A percentile compares a stretch with the other conserved stretches of the same genome.
Evolutionary conservation across 2,797 vertebrate genomes (phyloP).

Genomic region (Diplodus puntazzo): DNA sequence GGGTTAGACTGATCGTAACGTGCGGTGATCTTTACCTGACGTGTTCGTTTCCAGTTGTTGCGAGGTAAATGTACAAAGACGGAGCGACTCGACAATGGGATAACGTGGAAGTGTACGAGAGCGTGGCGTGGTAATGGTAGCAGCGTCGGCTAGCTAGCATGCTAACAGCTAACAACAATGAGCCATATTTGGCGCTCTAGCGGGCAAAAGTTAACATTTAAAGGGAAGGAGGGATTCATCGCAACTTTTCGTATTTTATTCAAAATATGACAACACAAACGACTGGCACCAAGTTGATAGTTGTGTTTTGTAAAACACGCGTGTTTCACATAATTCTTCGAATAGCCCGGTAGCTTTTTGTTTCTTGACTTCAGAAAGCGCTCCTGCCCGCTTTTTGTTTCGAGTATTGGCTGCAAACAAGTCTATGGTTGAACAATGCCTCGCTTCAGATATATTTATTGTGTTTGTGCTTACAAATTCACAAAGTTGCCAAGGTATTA

Average conservation of each 20-base stretch:
- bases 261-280: not conserved
- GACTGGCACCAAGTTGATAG: not conserved
- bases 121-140: conserved; percentile 85
- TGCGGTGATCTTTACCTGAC: conserved; percentile 21
- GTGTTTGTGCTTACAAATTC: fast-evolving
- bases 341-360: conserved; percentile 82
- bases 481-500: fast-evolving
- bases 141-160: conserved; percentile 73
- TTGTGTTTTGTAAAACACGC: not conserved
- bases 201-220: conserved; percentile 79
- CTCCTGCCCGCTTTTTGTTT: conserved; percentile 70
- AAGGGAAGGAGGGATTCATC: conserved; percentile 36
- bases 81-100: conserved; percentile 79
- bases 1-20: not conserved
- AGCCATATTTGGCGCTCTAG: conserved; percentile 84
- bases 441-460: fast-evolving
- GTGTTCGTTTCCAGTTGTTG: conserved; percentile 11
- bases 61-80: conserved; percentile 49
- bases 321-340: conserved; percentile 44
- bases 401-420: conserved; percentile 5
- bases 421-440: not conserved
- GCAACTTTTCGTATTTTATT: conserved; percentile 10
- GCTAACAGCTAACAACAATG: conserved; percentile 87
- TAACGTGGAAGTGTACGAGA: conserved; percentile 82
- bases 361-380: conserved; percentile 74